Conservation (phyloP, 2,113 vertebrate species). For the Melanerpes formicivorus region DNA sequence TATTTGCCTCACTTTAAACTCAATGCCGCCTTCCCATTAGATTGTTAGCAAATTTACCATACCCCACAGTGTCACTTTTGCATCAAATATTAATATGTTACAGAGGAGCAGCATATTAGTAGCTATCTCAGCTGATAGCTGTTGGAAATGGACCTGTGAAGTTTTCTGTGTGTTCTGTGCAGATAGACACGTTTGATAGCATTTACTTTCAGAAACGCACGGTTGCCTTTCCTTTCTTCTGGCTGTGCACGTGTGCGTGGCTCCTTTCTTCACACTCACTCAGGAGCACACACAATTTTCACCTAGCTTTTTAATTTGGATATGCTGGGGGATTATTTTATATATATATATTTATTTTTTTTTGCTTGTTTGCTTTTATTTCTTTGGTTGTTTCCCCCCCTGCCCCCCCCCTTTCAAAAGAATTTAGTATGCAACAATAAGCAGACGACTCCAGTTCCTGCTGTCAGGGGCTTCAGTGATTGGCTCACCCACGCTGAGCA, state of each 20-base stretch:
- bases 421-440: not conserved
- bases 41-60: constrained; percentile 52
- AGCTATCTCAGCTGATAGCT: constrained; percentile 12
- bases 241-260: not conserved
- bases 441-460: not conserved
- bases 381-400: not conserved
- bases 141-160: constrained; percentile 33
- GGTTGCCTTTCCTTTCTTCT: not conserved
- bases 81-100: constrained; percentile 63
- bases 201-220: not conserved
- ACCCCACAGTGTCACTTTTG: constrained; percentile 37
- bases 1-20: constrained; percentile 66
- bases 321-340: not conserved
- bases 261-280: not conserved
- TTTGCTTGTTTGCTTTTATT: not conserved
- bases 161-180: not conserved
- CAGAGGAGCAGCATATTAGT: not conserved
- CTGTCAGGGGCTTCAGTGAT: not conserved
- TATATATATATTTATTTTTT: too few species aligned
- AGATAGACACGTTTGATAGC: not conserved
- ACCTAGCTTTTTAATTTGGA: not conserved
- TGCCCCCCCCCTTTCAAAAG: not conserved
- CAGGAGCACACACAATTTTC: not conserved
- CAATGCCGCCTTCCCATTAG: constrained; percentile 23
- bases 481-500: not conserved